Evolutionary conservation across 2,113 vertebrate species (phyloP), one percentile per base, ranked within the genome.

Genomic region (Salvelinus sp.): DNA sequence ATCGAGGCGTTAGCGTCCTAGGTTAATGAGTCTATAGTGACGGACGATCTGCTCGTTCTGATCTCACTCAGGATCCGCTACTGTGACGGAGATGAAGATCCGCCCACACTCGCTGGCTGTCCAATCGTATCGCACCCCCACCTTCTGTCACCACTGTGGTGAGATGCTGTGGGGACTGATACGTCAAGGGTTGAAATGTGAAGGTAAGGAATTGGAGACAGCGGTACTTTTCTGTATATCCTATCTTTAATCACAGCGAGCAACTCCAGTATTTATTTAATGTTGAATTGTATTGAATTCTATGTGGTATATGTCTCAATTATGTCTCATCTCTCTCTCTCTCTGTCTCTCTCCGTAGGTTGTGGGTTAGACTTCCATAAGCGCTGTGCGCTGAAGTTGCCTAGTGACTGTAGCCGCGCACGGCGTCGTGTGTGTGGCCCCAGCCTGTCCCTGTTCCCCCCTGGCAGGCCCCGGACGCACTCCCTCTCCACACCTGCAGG

Each of bases 341-440:
- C 33, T 64, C n/a, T 33, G 4, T 62, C 54, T 33, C 27, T 22
- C 65, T 12, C 47, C 30, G 18, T 85, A 96, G 96, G 95, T 10
- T 97, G 96, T 60, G 95, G 95, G 3, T 85, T 96, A 73, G 96
- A 97, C 87, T 96, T 96, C 70, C 96, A 97, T 70, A 97, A 97
- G 66, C 95, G 96, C 50, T 97, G 96, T 0, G 95, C 95, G 14
- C 91, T 95, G 85, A 93, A 78, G 76, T 85, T 96, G 79, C 91
- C 94, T 13, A 95, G 91, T 38, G 91, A 96, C 91, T 97, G 96
- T 84, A 96, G 93, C 0, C 92, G 94, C 1, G 27, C 65, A 7
- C 89, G 92, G 0, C 91, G 92, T 1, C 94, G 95, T 3, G 90
- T 93, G 4, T 93, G 94, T 1, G 93, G 95, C 54, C 91, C 94